Conservation (phyloP, 2,888 invertebrate species). For the Volucella inflata region DNA sequence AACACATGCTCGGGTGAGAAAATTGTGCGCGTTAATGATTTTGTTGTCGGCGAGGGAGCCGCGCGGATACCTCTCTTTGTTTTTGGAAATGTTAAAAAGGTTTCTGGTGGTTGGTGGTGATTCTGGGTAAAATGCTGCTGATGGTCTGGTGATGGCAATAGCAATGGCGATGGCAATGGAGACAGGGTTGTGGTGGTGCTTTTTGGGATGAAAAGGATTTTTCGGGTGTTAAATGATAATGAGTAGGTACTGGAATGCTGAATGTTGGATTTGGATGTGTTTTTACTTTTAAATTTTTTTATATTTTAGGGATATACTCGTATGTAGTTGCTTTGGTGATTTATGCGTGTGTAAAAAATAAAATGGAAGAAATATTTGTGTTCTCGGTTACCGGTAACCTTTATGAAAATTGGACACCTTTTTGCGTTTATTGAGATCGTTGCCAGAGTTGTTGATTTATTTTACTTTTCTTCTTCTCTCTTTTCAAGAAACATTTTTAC, state of each 20-base stretch:
- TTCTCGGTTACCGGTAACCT: conserved; percentile 6
- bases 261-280: too few relatives aligned
- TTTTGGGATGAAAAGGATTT: conserved; percentile 74
- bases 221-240: conserved; percentile 75
- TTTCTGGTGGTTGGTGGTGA: conserved; percentile 52
- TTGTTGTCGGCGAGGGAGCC: conserved; percentile 72
- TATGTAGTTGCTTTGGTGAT: conserved; percentile 51
- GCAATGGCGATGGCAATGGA: not conserved
- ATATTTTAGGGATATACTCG: conserved; percentile 11
- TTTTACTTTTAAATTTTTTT: conserved; percentile 14
- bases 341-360: conserved; percentile 48
- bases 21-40: conserved; percentile 76
- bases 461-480: not conserved
- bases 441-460: conserved; percentile 55
- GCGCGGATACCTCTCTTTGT: conserved; percentile 28
- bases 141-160: conserved; percentile 2
- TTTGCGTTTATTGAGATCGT: conserved; percentile 57
- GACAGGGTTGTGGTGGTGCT: conserved; percentile 24
- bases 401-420: conserved; percentile 30
- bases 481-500: conserved; percentile 38
- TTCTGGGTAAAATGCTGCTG: not conserved
- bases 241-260: conserved; percentile 47
- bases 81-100: conserved; percentile 63
- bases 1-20: conserved; percentile 76
- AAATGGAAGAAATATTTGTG: not conserved